phyloP scores from a whole-genome alignment of 1,140 invertebrate species.

The Polyergus mexicanus region DNA sequence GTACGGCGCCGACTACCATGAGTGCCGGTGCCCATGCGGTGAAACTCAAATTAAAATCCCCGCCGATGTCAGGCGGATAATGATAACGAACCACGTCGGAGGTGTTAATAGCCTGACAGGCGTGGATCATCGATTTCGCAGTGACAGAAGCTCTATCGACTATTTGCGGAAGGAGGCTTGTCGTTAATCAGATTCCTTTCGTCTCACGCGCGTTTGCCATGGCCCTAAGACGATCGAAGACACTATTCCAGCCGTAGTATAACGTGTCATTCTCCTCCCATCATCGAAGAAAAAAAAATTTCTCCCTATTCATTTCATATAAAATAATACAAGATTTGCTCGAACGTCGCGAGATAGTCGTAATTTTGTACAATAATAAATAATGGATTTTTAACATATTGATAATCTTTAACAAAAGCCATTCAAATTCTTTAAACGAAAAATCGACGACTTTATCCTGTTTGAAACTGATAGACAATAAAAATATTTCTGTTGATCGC shows the following conservation, averaged over 20 bases:
- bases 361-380: neutral
- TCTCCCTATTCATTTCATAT: neutral
- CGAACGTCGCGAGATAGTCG: neutral
- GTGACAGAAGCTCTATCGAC: conserved; percentile 48
- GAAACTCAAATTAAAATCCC: conserved; percentile 77
- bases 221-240: conserved; percentile 11
- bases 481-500: neutral
- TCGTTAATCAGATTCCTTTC: conserved; percentile 59
- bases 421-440: neutral
- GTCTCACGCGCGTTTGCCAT: conserved; percentile 23
- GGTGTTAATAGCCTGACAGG: conserved; percentile 75
- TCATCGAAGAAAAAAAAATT: too few species aligned
- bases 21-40: conserved; percentile 60
- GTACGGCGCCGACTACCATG: conserved; percentile 59
- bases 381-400: neutral
- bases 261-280: neutral
- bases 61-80: conserved; percentile 69
- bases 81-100: conserved; percentile 74
- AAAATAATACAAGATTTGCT: neutral
- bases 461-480: neutral
- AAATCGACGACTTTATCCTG: neutral
- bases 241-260: neutral
- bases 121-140: conserved; percentile 74
- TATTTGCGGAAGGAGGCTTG: conserved; percentile 43
- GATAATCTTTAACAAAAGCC: neutral